Percentiles rank a stretch among this genome's conserved stretches.
Evolutionary conservation across 2,888 invertebrate species (phyloP).

Genomic region (Phaedon cochleariae): DNA sequence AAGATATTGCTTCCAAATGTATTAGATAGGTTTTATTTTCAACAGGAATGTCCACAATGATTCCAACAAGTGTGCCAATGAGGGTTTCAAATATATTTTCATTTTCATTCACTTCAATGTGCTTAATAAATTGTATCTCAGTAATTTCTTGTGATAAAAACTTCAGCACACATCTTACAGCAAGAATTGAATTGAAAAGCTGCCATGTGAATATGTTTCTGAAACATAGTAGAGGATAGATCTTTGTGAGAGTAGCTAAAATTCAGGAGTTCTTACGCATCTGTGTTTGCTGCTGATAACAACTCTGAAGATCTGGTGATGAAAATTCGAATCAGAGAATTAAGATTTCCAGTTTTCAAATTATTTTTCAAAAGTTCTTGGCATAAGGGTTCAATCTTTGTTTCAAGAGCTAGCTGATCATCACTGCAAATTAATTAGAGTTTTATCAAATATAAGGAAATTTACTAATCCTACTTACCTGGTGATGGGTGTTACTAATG

Average conservation of each 20-base stretch:
- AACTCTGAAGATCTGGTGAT: constrained; percentile 83
- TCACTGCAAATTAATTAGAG: constrained; percentile 66
- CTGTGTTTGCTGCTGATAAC: constrained; percentile 84
- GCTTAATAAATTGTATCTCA: constrained; percentile 86
- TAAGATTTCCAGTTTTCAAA: constrained; percentile 87
- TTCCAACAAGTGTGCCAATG: constrained; percentile 78
- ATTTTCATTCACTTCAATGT: constrained; percentile 72
- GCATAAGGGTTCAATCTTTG: constrained; percentile 77
- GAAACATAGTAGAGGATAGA: constrained; percentile 49
- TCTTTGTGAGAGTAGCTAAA: constrained; percentile 3
- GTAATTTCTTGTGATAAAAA: constrained; percentile 91
- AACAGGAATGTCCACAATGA: constrained; percentile 84
- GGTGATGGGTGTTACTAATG: constrained; percentile 82
- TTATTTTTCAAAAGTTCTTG: constrained; percentile 86
- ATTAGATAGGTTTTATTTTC: constrained; percentile 85
- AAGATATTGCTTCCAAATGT: constrained; percentile 89
- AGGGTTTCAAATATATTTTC: constrained; percentile 72
- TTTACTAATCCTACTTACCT: constrained; percentile 64
- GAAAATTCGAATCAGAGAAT: constrained; percentile 87
- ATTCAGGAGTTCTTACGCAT: constrained; percentile 74
- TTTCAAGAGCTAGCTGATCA: constrained; percentile 83
- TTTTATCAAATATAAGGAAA: background rate
- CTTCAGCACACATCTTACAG: constrained; percentile 84
- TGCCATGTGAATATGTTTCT: constrained; percentile 90
- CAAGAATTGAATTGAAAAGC: constrained; percentile 91